These are phyloP conservation scores for Trichosurus vulpecula DNA, from an alignment of 2,797 vertebrate species.

Conservation along the genomic window DNA sequence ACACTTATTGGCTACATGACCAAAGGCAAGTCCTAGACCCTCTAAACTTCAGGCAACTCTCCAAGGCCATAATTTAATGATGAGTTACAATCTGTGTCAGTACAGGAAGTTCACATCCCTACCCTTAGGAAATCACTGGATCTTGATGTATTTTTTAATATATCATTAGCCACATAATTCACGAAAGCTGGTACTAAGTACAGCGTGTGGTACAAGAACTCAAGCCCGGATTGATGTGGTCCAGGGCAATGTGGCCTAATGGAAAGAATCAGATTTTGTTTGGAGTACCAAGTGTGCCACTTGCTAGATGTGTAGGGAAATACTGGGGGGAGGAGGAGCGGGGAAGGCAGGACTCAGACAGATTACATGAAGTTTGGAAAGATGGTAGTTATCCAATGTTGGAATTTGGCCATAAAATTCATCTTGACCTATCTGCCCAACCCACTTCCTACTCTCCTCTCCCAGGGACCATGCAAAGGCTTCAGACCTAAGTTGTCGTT, in stretches of 20 bases:
- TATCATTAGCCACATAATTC: not conserved
- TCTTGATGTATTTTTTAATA: not conserved
- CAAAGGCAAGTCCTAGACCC: constrained; percentile 3
- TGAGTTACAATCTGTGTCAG: not conserved
- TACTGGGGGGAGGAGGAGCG: not conserved
- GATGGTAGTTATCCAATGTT: not conserved
- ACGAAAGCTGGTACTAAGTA: not conserved
- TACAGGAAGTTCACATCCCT: not conserved
- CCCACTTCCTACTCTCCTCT: not conserved
- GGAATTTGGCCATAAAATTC: constrained; percentile 6
- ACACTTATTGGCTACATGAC: not conserved
- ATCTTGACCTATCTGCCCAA: not conserved
- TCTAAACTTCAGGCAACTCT: not conserved
- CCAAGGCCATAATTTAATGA: not conserved
- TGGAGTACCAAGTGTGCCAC: not conserved
- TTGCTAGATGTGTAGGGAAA: not conserved
- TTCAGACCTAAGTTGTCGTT: not conserved
- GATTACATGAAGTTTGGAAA: not conserved
- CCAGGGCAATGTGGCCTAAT: not conserved
- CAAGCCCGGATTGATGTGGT: not conserved
- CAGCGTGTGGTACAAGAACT: not conserved
- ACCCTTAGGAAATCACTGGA: not conserved
- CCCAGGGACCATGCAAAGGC: constrained; percentile 11
- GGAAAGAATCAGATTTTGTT: not conserved
- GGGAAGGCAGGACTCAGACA: not conserved